A percentile compares a stretch with the other conserved stretches of the same genome.
Conservation (phyloP, 2,113 vertebrate species). For the Bambusicola thoracicus region DNA sequence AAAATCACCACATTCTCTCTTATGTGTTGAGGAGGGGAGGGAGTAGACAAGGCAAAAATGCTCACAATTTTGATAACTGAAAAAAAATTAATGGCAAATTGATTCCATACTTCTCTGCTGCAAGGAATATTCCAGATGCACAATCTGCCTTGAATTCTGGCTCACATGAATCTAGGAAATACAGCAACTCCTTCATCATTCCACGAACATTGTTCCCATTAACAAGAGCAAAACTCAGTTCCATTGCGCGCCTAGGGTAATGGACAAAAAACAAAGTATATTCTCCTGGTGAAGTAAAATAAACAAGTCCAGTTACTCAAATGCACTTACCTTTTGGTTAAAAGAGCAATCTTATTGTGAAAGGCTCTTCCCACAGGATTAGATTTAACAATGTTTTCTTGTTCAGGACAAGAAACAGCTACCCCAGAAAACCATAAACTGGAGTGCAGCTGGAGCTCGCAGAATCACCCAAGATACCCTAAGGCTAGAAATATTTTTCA, state of each 20-base stretch:
- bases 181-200: constrained; percentile 99
- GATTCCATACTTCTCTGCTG: constrained; percentile 93
- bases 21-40: neutral
- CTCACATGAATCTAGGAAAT: constrained; percentile 98
- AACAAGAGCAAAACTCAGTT: constrained; percentile 97
- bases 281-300: neutral
- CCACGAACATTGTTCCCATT: constrained; percentile 99
- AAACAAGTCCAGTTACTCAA: neutral
- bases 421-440: neutral
- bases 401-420: neutral
- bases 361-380: neutral
- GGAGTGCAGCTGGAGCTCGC: fast-evolving
- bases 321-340: neutral
- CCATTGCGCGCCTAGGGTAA: constrained; percentile 92
- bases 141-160: constrained; percentile 99
- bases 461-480: neutral
- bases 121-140: constrained; percentile 97
- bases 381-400: neutral
- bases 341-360: neutral
- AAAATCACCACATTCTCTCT: neutral
- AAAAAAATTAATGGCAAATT: neutral
- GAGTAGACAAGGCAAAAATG: neutral
- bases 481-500: neutral
- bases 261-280: neutral
- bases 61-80: neutral